A percentile compares a stretch with the other conserved stretches of the same genome.
Conservation (phyloP, 2,797 vertebrate genomes). For the Miichthys miiuy region DNA sequence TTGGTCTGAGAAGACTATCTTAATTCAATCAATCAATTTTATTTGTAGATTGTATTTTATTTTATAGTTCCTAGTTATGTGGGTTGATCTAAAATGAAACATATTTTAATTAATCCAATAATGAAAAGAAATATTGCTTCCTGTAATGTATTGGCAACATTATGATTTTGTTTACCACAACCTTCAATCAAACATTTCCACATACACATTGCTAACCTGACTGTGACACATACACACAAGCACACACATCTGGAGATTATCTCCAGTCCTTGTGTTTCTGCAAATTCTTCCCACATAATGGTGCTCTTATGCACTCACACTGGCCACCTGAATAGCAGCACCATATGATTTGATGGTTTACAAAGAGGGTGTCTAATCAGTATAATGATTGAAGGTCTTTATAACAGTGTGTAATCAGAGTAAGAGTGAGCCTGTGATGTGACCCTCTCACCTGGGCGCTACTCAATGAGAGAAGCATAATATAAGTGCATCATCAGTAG, state of each 20-base stretch:
- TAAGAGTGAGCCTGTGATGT: conserved; percentile 47
- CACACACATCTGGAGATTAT: conserved; percentile 6
- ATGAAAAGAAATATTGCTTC: background rate
- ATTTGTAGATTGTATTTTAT: background rate
- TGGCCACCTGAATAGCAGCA: conserved; percentile 20
- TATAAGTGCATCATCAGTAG: conserved; percentile 46
- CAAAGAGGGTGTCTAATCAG: conserved; percentile 65
- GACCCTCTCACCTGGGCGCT: conserved; percentile 59
- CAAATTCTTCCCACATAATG: conserved; percentile 26
- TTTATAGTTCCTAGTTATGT: background rate
- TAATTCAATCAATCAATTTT: background rate
- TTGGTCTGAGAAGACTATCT: background rate
- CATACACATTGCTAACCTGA: background rate
- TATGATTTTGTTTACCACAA: background rate
- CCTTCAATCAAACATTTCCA: conserved; percentile 13
- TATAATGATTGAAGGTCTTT: conserved; percentile 63
- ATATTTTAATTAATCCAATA: background rate
- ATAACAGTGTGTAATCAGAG: conserved; percentile 62
- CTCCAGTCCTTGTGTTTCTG: background rate
- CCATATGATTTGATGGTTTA: conserved; percentile 57
- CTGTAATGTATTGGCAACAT: background rate
- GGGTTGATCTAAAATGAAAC: background rate
- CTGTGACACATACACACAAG: background rate
- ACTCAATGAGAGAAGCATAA: conserved; percentile 42
- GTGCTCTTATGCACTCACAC: background rate